Conservation (phyloP, 2,113 vertebrate species). For the Mirounga angustirostris region DNA sequence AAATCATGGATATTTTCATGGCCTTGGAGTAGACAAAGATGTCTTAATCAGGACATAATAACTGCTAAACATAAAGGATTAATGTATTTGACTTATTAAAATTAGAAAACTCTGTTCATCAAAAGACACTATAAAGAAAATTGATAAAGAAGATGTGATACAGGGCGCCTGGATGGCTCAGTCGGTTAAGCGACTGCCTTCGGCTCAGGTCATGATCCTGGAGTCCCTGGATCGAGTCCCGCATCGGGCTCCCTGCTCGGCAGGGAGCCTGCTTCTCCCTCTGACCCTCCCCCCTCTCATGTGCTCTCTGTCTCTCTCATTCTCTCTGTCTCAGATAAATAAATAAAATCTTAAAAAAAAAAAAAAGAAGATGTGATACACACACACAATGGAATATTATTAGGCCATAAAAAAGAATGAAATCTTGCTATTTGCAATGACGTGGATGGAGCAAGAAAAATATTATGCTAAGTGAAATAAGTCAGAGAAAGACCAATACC, state of each 20-base stretch:
- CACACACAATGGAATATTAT: neutral
- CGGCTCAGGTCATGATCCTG: too few relatives aligned
- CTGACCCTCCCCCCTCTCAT: too few relatives aligned
- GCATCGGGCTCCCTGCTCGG: too few relatives aligned
- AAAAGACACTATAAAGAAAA: neutral
- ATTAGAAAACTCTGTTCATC: neutral
- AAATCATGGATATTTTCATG: neutral
- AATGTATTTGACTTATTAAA: neutral
- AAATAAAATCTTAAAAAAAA: neutral
- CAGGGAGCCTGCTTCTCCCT: too few relatives aligned
- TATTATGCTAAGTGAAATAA: neutral
- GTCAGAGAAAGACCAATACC: neutral
- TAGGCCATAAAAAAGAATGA: neutral
- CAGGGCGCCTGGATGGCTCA: neutral
- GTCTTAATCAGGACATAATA: neutral
- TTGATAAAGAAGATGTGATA: neutral
- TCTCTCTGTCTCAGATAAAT: too few relatives aligned
- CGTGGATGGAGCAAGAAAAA: neutral
- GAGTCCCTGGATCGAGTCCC: too few relatives aligned
- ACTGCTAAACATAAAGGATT: neutral
- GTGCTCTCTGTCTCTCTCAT: too few relatives aligned
- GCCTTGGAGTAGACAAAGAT: neutral
- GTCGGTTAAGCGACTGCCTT: too few relatives aligned
- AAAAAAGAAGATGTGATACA: neutral
- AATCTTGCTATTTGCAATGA: neutral